These are phyloP conservation scores for Cenopis cana DNA, from an alignment of 2,888 invertebrate genomes.

Conservation along the genomic window DNA sequence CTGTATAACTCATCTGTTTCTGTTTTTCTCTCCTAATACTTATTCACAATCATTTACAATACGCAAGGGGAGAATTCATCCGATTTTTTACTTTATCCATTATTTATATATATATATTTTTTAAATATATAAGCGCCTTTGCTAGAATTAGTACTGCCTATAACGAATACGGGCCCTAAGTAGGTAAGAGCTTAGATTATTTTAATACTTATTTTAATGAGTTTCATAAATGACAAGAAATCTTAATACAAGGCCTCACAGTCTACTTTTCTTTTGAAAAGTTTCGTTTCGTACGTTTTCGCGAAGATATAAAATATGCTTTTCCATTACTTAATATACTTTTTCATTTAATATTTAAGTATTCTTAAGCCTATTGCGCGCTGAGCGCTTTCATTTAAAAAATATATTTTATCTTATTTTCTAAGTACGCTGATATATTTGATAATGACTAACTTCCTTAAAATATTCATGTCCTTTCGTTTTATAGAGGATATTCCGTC, in stretches of 20 bases:
- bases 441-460: neutral
- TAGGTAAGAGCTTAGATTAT: too few relatives aligned
- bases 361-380: slow-evolving; percentile 12
- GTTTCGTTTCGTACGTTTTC: neutral
- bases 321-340: neutral
- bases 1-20: too few relatives aligned
- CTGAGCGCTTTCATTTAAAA: neutral
- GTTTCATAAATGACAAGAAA: neutral
- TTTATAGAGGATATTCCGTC: neutral
- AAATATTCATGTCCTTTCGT: neutral
- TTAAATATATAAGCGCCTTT: too few relatives aligned
- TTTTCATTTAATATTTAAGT: neutral
- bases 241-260: neutral
- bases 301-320: neutral
- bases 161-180: too few relatives aligned
- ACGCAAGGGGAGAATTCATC: too few relatives aligned
- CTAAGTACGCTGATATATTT: neutral
- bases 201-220: neutral
- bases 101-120: too few relatives aligned
- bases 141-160: too few relatives aligned
- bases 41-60: too few relatives aligned
- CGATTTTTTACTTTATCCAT: too few relatives aligned
- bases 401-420: neutral
- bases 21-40: too few relatives aligned
- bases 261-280: too few relatives aligned